Base-by-base conservation (phyloP, 1,140 invertebrate species). In the Drosophila kohkoa region DNA sequence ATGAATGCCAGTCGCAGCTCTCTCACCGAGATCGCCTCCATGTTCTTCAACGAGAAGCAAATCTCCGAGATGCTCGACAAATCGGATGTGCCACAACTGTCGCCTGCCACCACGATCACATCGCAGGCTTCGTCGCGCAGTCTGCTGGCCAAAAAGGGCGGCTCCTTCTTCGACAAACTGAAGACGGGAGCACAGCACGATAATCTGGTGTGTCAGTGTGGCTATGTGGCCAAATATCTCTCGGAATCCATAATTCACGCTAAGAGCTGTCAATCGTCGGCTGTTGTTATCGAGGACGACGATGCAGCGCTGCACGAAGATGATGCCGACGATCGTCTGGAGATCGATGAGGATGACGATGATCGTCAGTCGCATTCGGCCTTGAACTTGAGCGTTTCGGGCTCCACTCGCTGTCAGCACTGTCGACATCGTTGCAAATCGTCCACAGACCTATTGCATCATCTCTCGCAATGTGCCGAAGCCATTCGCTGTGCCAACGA, bases 391-490 rank as follows among this genome's bases (percentile, higher is more conserved):
- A 88, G 89, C 6, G 81, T 90, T 0, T 94, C 93, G 55, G 93
- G 95, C 65, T 94, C 95, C n/a, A 96, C 96, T 7, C 94, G 97
- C 54, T 98, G 97, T 91, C 96, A 97, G 90, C 95, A 96, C 81
- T 98, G 97, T 88, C 94, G 96, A 63, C 96, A 96, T 83, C 94
- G 96, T 70, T 98, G 97, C 90, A 97, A 97, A 92, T 96, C 95
- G 11, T 96, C 96, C 52, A 94, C 94, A 2, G 96, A 97, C 93
- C 94, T 98, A 8, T 93, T 95, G 59, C 92, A 94, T 62, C 97
- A 98, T 87, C 93, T 97, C 82, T 94, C 95, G 91, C 94, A 94
- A 13, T 97, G 96, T 90, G 86, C 93, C 15, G 93, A 93, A 86
- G 93, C 93, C 69, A 93, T 91, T 71, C 94, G 93, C 81, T 86